A percentile compares a stretch with the other conserved stretches of the same genome.
These are phyloP conservation scores for Chaunax sp. DNA, from an alignment of 2,797 vertebrate species.

Conservation along the genomic window DNA sequence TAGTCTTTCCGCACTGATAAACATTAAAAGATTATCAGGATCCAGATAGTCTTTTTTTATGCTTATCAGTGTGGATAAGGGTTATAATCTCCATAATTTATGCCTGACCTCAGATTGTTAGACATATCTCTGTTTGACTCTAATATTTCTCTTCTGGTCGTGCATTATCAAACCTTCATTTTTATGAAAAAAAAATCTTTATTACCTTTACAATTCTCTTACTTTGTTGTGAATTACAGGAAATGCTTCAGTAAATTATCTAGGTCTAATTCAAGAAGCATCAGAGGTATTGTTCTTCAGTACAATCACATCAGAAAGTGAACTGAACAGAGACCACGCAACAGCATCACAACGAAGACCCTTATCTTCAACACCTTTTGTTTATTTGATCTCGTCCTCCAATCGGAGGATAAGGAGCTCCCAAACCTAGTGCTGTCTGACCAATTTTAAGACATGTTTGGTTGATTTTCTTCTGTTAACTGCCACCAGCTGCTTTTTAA, in stretches of 20 bases:
- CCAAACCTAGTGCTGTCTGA: too few relatives aligned
- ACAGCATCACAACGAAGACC: too few relatives aligned
- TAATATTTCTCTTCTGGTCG: conserved; percentile 18
- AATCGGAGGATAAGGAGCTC: too few relatives aligned
- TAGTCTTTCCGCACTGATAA: conserved; percentile 73
- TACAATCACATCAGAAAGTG: too few relatives aligned
- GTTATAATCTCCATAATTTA: conserved; percentile 71
- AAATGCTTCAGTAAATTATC: background rate
- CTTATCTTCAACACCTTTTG: too few relatives aligned
- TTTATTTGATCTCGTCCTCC: too few relatives aligned
- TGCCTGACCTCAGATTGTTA: conserved; percentile 71
- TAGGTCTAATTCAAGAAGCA: too few relatives aligned
- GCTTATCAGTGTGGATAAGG: conserved; percentile 35
- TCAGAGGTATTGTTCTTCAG: too few relatives aligned
- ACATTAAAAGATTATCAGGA: conserved; percentile 76
- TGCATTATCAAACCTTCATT: conserved; percentile 9
- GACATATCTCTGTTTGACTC: conserved; percentile 70
- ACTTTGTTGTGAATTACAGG: conserved; percentile 1
- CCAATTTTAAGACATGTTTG: too few relatives aligned
- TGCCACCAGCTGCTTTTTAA: too few relatives aligned
- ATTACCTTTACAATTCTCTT: background rate
- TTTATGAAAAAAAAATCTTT: background rate
- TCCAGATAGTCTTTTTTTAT: conserved; percentile 20
- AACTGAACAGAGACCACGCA: too few relatives aligned
- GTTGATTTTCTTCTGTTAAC: too few relatives aligned